Conservation (phyloP, 2,888 invertebrate genomes). For the Acanthosepion esculentum region DNA sequence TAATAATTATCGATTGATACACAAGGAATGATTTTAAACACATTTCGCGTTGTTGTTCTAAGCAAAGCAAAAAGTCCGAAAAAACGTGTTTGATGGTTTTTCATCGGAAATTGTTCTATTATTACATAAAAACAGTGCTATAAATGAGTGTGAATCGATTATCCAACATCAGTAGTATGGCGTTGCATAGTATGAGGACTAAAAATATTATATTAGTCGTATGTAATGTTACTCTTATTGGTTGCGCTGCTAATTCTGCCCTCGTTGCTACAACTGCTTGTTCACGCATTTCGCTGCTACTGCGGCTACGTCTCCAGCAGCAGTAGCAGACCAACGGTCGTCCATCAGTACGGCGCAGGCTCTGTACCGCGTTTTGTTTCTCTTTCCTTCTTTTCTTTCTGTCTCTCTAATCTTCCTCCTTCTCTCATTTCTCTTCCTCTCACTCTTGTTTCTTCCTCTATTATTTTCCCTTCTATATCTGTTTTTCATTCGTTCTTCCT, state of each 20-base stretch:
- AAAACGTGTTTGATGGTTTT: too few relatives aligned
- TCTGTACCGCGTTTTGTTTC: neutral
- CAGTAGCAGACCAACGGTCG: too few relatives aligned
- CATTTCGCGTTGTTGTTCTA: too few relatives aligned
- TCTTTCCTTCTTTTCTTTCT: neutral
- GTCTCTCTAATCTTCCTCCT: constrained; percentile 25
- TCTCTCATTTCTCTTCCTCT: neutral
- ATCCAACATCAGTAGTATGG: neutral
- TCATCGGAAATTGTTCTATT: too few relatives aligned
- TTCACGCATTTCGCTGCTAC: neutral
- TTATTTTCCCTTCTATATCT: neutral
- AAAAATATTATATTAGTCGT: neutral
- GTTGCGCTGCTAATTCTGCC: neutral
- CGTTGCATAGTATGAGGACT: neutral
- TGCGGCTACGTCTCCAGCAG: neutral
- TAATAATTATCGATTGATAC: too few relatives aligned
- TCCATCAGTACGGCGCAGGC: neutral
- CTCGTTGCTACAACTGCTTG: neutral
- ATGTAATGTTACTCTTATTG: neutral
- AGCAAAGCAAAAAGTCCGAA: too few relatives aligned
- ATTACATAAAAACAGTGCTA: neutral
- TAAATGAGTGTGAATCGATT: neutral
- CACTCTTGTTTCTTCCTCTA: neutral
- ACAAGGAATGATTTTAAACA: too few relatives aligned
- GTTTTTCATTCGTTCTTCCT: neutral